phyloP scores from a whole-genome alignment of 2,888 invertebrate genomes.

The Caenorhabditis sp. region DNA sequence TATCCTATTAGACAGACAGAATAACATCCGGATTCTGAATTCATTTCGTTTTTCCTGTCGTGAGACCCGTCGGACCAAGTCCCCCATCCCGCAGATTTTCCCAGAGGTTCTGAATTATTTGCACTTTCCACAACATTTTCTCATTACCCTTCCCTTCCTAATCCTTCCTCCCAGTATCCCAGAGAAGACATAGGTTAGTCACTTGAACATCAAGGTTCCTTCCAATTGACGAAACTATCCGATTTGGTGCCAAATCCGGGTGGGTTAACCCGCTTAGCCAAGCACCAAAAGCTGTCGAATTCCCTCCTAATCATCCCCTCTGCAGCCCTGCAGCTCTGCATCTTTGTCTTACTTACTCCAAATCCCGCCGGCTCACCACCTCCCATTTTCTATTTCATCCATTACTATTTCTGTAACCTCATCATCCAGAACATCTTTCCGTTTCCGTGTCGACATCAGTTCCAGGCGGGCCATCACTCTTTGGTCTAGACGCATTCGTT shows the following conservation, averaged over 20 bases:
- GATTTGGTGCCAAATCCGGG: conserved; percentile 4
- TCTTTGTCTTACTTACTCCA: background rate
- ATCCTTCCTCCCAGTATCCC: background rate
- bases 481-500: conserved; percentile 37
- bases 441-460: background rate
- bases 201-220: background rate
- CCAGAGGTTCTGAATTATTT: conserved; percentile 13
- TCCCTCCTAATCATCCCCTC: conserved; percentile 27
- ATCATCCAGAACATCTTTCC: conserved; percentile 3
- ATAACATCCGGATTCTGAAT: conserved; percentile 49
- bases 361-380: background rate
- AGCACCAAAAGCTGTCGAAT: conserved; percentile 20
- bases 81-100: conserved; percentile 6
- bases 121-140: conserved; percentile 16
- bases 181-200: background rate
- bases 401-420: conserved; percentile 1
- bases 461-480: conserved; percentile 12
- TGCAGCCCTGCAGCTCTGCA: too few species aligned
- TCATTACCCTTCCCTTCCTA: background rate
- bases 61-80: background rate
- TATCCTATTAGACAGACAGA: conserved; percentile 36
- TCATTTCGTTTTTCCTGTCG: conserved; percentile 5
- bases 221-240: conserved; percentile 16
- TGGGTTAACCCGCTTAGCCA: conserved; percentile 49
- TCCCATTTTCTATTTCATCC: too few species aligned